Percentiles rank a stretch among this genome's conserved stretches.
Evolutionary conservation across 2,113 vertebrate species (phyloP).

Genomic region (Rhodinocichla rosea): DNA sequence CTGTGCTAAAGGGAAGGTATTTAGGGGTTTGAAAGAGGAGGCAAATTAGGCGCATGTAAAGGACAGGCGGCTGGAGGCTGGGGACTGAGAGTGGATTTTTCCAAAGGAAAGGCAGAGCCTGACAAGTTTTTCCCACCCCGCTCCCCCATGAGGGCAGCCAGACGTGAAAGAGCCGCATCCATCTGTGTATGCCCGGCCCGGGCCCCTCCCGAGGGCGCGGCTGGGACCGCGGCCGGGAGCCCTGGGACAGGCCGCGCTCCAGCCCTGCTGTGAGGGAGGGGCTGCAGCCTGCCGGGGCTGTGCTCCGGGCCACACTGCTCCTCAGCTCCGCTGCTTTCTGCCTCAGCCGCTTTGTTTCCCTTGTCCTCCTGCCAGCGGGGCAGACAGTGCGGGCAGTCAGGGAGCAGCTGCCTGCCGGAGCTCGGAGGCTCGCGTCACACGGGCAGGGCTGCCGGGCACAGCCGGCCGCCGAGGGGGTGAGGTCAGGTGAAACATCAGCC

Average conservation of each 20-base stretch:
- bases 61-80: not conserved
- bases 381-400: constrained; percentile 49
- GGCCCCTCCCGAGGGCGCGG: not conserved
- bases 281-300: not conserved
- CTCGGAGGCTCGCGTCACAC: not conserved
- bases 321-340: not conserved
- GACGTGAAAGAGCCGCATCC: not conserved
- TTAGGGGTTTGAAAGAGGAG: not conserved
- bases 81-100: constrained; percentile 7
- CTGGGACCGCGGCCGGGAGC: not conserved
- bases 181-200: not conserved
- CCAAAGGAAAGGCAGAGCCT: not conserved
- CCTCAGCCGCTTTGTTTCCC: not conserved
- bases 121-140: not conserved
- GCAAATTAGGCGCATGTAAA: not conserved
- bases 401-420: constrained; percentile 32
- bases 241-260: not conserved
- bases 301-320: accelerated
- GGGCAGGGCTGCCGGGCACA: not conserved
- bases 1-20: not conserved
- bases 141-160: accelerated
- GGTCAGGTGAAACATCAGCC: constrained; percentile 78
- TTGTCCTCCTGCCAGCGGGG: constrained; percentile 10
- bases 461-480: constrained; percentile 6
- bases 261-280: accelerated